phyloP scores from a whole-genome alignment of 2,888 invertebrate species.

The Tanytarsus gracilentus region DNA sequence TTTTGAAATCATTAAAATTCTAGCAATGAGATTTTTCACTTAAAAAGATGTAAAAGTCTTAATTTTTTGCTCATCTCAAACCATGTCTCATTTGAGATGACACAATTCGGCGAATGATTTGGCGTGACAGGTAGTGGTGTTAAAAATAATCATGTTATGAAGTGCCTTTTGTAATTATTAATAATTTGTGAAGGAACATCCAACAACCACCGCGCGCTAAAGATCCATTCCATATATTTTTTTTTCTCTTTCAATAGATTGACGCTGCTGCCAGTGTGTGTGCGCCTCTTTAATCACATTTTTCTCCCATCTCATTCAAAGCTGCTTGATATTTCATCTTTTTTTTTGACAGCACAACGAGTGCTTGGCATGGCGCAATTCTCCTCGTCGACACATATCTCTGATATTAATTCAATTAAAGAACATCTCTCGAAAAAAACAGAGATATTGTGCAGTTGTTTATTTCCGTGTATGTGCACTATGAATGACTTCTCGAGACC shows the following conservation, averaged over 20 bases:
- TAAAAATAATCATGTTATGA: constrained; percentile 28
- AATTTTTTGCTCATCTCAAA: constrained; percentile 11
- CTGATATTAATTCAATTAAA: constrained; percentile 4
- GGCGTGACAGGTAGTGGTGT: constrained; percentile 23
- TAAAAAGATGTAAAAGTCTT: too few relatives aligned
- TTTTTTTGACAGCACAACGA: constrained; percentile 11
- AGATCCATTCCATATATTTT: not conserved
- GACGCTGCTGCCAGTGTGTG: constrained; percentile 11
- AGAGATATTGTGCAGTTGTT: not conserved
- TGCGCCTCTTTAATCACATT: not conserved
- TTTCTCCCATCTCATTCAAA: not conserved
- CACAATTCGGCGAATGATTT: constrained; percentile 1
- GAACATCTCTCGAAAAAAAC: not conserved
- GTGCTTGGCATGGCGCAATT: constrained; percentile 6
- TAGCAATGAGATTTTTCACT: too few relatives aligned
- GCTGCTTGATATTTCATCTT: not conserved
- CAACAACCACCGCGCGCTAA: not conserved
- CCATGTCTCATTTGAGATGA: not conserved
- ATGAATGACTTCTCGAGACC: too few relatives aligned
- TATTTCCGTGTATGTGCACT: too few relatives aligned
- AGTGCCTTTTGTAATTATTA: constrained; percentile 26
- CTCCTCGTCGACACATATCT: not conserved
- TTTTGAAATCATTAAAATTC: too few relatives aligned
- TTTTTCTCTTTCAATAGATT: not conserved
- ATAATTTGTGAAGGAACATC: constrained; percentile 21